Conservation (phyloP, 2,113 vertebrate genomes). For the Dermatemys mawii region DNA sequence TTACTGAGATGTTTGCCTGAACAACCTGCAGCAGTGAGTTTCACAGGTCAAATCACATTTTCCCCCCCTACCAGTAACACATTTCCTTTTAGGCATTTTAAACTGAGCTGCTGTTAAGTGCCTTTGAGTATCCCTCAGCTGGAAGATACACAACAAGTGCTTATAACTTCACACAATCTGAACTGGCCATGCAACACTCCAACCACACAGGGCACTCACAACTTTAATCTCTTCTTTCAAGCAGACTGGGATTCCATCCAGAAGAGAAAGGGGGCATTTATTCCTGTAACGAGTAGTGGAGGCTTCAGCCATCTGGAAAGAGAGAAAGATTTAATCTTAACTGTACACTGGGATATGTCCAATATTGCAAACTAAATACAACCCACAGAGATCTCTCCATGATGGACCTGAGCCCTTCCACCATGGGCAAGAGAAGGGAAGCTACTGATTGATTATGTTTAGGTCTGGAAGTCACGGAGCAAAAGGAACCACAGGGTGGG, state of each 20-base stretch:
- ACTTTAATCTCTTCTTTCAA: slow-evolving; percentile 77
- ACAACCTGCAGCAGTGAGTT: not conserved
- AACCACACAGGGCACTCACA: slow-evolving; percentile 45
- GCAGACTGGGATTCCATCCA: slow-evolving; percentile 78
- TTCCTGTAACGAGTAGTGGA: slow-evolving; percentile 69
- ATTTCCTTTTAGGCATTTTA: not conserved
- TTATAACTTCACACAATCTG: not conserved
- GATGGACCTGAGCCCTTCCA: not conserved
- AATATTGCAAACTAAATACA: not conserved
- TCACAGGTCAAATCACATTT: not conserved
- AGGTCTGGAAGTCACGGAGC: not conserved
- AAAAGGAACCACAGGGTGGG: not conserved
- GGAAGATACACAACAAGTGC: not conserved
- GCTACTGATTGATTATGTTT: not conserved
- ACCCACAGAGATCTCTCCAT: not conserved
- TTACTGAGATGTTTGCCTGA: not conserved
- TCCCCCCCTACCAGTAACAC: not conserved
- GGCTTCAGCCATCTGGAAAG: slow-evolving; percentile 74
- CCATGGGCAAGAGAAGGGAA: not conserved
- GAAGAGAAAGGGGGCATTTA: slow-evolving; percentile 63
- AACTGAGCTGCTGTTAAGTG: not conserved
- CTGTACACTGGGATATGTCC: not conserved
- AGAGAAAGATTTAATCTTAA: not conserved
- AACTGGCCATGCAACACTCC: not conserved
- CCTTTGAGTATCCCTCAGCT: not conserved